Conservation (phyloP, 2,797 vertebrate genomes). For the Fistularia tabacaria region DNA sequence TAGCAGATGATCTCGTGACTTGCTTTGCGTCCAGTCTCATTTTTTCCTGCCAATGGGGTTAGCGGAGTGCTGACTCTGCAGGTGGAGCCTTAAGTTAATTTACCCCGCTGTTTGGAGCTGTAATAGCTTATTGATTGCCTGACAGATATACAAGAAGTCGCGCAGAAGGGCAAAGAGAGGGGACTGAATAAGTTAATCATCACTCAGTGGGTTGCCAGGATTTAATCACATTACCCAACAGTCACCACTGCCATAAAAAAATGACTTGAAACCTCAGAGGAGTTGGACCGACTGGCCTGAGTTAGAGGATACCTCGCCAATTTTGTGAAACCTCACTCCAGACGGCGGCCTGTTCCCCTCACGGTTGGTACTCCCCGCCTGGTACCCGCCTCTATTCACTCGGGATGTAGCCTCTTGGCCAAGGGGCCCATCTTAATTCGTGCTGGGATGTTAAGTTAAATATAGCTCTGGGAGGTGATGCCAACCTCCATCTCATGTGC, state of each 20-base stretch:
- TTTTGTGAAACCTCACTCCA: constrained; percentile 31
- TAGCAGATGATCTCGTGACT: constrained; percentile 44
- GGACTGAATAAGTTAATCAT: constrained; percentile 77
- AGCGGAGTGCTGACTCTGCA: constrained; percentile 73
- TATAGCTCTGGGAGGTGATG: constrained; percentile 46
- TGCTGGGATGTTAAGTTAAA: constrained; percentile 49
- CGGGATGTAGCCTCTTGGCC: constrained; percentile 38
- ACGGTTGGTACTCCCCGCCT: constrained; percentile 20
- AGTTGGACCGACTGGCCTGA: constrained; percentile 40
- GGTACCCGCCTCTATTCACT: constrained; percentile 36
- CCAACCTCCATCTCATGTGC: constrained; percentile 56
- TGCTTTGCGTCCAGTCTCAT: constrained; percentile 46
- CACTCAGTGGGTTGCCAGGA: constrained; percentile 56
- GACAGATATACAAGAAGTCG: constrained; percentile 68
- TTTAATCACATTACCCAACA: constrained; percentile 70
- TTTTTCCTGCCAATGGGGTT: constrained; percentile 70
- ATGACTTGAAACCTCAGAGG: constrained; percentile 53
- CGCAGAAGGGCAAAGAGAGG: constrained; percentile 53
- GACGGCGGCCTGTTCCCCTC: constrained; percentile 32
- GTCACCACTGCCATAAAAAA: constrained; percentile 66
- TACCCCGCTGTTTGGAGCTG: constrained; percentile 69
- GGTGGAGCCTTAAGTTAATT: constrained; percentile 76
- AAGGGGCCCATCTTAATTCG: constrained; percentile 49
- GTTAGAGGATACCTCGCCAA: constrained; percentile 26
- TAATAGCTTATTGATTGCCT: constrained; percentile 83